Percentiles rank a stretch among this genome's conserved stretches.
phyloP scores from a whole-genome alignment of 2,797 vertebrate species.

The Valencia hispanica region DNA sequence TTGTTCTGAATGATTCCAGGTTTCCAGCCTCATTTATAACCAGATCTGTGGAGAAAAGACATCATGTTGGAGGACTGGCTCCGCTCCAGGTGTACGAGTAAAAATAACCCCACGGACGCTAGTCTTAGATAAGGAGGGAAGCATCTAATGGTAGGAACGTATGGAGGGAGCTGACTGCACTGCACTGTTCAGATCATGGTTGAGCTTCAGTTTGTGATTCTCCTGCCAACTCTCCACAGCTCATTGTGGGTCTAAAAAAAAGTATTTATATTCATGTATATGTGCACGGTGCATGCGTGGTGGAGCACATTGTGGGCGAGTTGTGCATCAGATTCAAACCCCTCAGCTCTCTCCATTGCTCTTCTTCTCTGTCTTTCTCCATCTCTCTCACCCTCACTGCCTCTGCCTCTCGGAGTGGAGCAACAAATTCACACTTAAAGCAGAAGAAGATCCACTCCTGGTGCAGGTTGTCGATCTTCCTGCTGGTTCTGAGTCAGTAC shows the following conservation, averaged over 20 bases:
- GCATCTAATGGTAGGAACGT: constrained; percentile 12
- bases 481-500: constrained; percentile 16
- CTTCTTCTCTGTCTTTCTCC: constrained; percentile 42
- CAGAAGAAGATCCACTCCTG: constrained; percentile 48
- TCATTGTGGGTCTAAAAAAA: constrained; percentile 68
- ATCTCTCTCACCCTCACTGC: constrained; percentile 39
- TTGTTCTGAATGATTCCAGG: constrained; percentile 18
- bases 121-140: constrained; percentile 25
- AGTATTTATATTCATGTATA: constrained; percentile 65
- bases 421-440: constrained; percentile 51
- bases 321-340: constrained; percentile 75
- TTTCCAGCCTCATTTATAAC: constrained; percentile 18
- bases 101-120: constrained; percentile 40
- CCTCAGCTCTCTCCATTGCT: constrained; percentile 69
- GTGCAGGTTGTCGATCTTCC: constrained; percentile 47
- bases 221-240: constrained; percentile 60
- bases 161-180: not conserved
- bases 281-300: constrained; percentile 69
- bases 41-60: not conserved
- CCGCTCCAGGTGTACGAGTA: constrained; percentile 25
- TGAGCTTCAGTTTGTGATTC: constrained; percentile 46
- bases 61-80: constrained; percentile 15
- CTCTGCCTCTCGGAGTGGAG: constrained; percentile 60
- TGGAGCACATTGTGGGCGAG: constrained; percentile 79
- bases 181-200: constrained; percentile 21